Evolutionary conservation across 1,140 invertebrate species (phyloP).

Genomic region (Spodoptera litura): DNA sequence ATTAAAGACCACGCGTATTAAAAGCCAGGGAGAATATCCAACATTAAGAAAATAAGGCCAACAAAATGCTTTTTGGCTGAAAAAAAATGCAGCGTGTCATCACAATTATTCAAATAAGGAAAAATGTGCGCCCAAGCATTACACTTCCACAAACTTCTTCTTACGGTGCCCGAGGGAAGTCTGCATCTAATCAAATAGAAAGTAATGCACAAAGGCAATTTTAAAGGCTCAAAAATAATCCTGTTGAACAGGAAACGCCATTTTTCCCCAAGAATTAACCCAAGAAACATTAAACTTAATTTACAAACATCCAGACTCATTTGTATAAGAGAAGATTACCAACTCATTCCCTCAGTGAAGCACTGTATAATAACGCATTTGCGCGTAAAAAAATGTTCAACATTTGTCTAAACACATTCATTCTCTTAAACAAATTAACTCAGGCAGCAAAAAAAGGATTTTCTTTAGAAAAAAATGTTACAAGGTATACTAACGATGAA

Average conservation of each 20-base stretch:
- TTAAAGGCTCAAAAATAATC: conserved; percentile 36
- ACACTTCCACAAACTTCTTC: background rate
- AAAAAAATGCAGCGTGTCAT: background rate
- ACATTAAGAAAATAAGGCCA: background rate
- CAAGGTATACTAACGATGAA: conserved; percentile 65
- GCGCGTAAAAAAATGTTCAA: conserved; percentile 51
- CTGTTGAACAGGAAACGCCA: conserved; percentile 16
- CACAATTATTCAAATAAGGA: background rate
- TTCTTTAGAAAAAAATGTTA: conserved; percentile 56
- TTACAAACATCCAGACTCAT: conserved; percentile 28
- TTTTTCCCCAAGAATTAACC: conserved; percentile 23
- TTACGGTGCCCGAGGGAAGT: background rate
- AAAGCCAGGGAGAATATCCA: no score
- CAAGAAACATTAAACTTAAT: conserved; percentile 41
- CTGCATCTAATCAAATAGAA: conserved; percentile 31
- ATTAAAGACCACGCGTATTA: no score
- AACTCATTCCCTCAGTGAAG: conserved; percentile 33
- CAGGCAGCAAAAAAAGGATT: conserved; percentile 56
- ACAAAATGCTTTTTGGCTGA: background rate
- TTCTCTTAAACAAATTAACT: conserved; percentile 69
- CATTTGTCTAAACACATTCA: conserved; percentile 61
- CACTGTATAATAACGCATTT: conserved; percentile 51
- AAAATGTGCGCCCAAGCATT: background rate
- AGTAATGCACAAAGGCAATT: conserved; percentile 24
- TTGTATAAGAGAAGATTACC: conserved; percentile 44